Conservation (phyloP, 1,140 invertebrate species). For the Calephelis nemesis region DNA sequence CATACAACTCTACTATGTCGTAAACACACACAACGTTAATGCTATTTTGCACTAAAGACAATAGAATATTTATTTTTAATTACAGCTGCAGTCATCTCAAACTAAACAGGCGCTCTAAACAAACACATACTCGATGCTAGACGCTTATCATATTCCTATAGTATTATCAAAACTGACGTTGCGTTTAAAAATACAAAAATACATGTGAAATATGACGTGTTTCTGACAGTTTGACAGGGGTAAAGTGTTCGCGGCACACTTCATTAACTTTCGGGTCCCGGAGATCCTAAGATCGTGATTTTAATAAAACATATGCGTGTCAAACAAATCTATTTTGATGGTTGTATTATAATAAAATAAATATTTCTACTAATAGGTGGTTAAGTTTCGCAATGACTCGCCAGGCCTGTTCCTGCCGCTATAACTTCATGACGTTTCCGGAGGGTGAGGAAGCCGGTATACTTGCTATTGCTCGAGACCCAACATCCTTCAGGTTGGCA, state of each 20-base stretch:
- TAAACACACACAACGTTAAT: too few species aligned
- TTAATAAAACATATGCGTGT: conserved; percentile 18
- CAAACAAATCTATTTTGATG: not conserved
- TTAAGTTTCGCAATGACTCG: too few species aligned
- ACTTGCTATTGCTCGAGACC: too few species aligned
- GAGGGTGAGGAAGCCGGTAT: too few species aligned
- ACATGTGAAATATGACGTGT: conserved; percentile 68
- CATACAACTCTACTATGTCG: too few species aligned
- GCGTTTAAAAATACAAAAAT: conserved; percentile 62
- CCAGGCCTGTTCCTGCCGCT: too few species aligned
- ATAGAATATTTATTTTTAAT: too few species aligned
- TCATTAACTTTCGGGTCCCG: conserved; percentile 61
- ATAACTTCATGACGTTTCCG: too few species aligned
- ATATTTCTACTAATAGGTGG: too few species aligned
- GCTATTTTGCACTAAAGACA: too few species aligned
- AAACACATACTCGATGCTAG: conserved; percentile 15
- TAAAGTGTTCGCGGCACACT: conserved; percentile 68
- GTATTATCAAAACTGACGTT: conserved; percentile 58
- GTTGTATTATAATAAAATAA: not conserved
- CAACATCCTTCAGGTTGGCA: too few species aligned
- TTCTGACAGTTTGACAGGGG: conserved; percentile 73
- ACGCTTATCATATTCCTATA: conserved; percentile 46
- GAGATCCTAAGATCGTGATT: conserved; percentile 35
- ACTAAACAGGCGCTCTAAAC: conserved; percentile 7
- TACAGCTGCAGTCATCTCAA: too few species aligned